Base-by-base conservation (phyloP, 2,113 vertebrate species). In the Cavia aperea region DNA sequence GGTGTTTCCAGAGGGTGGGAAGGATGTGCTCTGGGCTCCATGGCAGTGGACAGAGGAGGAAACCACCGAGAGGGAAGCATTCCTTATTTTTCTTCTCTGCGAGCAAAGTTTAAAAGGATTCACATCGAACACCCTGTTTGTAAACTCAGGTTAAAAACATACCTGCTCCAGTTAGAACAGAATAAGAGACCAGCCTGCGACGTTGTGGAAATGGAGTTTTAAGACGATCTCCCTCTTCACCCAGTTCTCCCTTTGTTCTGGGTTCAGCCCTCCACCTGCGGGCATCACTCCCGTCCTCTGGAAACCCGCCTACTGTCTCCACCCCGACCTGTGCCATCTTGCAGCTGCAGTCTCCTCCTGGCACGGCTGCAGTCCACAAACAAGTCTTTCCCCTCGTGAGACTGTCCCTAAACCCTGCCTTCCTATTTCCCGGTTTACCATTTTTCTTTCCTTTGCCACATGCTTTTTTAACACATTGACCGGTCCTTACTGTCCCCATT, bases 121-220 rank as follows among this genome's bases (percentile, higher is more conserved):
- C 60, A 65, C 21, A 49, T 75, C 36, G 58, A 46, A 78, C 6
- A 16, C 36, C 39, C 70, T 43, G 36, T 77, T 68, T 58, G 29
- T 81, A 46, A 93, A 82, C 62, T 68, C 73, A 91, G 58, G 18
- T 70, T 56, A 65, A 63, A 87, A 73, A 77, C 36, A 21, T 24
- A 11, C 4, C 54, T 10, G 0, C 4, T 15, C 26, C 29, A 31
- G 23, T 82, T 16, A 93, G 79, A 23, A 7, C 33, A 24, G 23
- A 29, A 18, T 46, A 15, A 39, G 14, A 78, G 18, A n/a, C 1
- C 16, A 31, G 70, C 0, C 0, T 14, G 43, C 19, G 10, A 24
- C 4, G 4, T 12, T 0, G 16, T 49, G 33, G 16, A 0, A 10
- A 19, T 33, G 23, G 73, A 24, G 46, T 33, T 51, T n/a, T 29